These are phyloP conservation scores for Agraylea sexmaculata DNA, from an alignment of 1,140 invertebrate species.

Conservation along the genomic window DNA sequence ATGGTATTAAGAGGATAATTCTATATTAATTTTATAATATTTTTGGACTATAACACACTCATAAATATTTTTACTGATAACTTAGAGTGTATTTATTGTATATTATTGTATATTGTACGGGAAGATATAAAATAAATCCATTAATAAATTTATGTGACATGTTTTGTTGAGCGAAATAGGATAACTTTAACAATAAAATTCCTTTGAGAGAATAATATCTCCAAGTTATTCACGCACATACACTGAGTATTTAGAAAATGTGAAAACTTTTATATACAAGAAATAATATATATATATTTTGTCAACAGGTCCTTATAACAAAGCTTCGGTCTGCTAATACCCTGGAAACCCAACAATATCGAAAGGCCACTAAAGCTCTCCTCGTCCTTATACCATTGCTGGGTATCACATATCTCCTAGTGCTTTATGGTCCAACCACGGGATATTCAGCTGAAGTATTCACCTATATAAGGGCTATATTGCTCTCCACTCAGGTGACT, in stretches of 20 bases:
- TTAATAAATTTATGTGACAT: no score
- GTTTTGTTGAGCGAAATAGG: no score
- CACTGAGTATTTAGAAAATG: background rate
- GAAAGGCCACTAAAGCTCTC: conserved; percentile 80
- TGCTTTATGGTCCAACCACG: conserved; percentile 61
- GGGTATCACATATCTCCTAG: conserved; percentile 77
- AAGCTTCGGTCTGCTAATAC: conserved; percentile 79
- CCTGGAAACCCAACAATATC: conserved; percentile 75
- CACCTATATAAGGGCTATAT: conserved; percentile 54
- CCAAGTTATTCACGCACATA: background rate
- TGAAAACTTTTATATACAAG: no score
- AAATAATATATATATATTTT: background rate
- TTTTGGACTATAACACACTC: no score
- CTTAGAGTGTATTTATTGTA: no score
- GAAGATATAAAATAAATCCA: no score
- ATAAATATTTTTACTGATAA: no score
- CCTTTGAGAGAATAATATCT: no score
- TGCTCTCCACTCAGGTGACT: conserved; percentile 71
- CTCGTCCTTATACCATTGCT: conserved; percentile 77
- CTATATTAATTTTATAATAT: no score
- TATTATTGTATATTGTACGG: no score
- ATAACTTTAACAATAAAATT: no score
- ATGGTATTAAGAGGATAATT: no score
- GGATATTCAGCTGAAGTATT: conserved; percentile 53
- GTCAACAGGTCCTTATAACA: conserved; percentile 70